Percentiles rank a stretch among this genome's conserved stretches.
phyloP scores from a whole-genome alignment of 2,888 invertebrate species.

The Drosophila pseudotalamancana region DNA sequence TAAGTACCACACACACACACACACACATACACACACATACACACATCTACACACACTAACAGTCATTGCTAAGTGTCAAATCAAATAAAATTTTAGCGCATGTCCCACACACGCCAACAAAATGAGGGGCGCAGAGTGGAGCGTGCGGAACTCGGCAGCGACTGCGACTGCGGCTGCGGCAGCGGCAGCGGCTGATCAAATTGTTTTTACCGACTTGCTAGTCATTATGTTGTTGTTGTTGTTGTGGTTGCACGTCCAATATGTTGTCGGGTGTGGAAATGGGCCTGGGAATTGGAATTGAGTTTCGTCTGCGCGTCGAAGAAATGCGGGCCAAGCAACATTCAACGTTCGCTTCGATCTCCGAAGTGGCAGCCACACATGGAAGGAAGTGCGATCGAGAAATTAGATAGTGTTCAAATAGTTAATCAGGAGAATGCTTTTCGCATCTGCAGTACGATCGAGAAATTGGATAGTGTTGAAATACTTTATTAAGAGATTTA shows the following conservation, averaged over 20 bases:
- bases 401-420: conserved; percentile 6
- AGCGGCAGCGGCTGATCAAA: no score
- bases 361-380: conserved; percentile 39
- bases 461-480: no score
- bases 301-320: conserved; percentile 4
- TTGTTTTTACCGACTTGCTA: conserved; percentile 59
- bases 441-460: no score
- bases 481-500: no score
- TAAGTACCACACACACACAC: conserved; percentile 51
- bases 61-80: conserved; percentile 68
- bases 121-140: conserved; percentile 15
- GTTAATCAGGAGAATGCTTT: background rate
- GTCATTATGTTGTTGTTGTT: conserved; percentile 45
- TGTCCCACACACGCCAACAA: conserved; percentile 73
- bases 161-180: no score
- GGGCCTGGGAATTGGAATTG: conserved; percentile 11
- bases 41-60: conserved; percentile 39
- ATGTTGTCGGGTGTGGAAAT: conserved; percentile 20
- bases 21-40: conserved; percentile 5
- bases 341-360: conserved; percentile 44
- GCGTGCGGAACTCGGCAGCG: conserved; percentile 15
- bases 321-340: conserved; percentile 46
- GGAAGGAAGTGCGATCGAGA: conserved; percentile 27
- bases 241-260: conserved; percentile 37
- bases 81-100: conserved; percentile 76